phyloP scores from a whole-genome alignment of 23 tunicate species.

The Diplosoma virens region DNA sequence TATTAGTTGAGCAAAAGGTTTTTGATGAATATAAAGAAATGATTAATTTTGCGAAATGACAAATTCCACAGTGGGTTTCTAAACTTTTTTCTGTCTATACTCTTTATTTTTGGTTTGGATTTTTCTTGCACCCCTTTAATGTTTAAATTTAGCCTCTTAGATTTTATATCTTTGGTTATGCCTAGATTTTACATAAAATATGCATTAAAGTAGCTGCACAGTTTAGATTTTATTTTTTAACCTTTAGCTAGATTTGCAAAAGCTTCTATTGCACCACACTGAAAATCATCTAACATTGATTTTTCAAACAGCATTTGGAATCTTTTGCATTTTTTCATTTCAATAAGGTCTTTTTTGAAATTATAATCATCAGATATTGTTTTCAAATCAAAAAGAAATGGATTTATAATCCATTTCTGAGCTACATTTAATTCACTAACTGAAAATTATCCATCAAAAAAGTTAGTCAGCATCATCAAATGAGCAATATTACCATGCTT shows the following conservation, averaged over 20 bases:
- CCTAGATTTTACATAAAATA: neutral
- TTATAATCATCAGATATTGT: neutral
- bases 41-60: no score
- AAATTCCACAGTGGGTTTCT: no score
- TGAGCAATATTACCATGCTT: neutral
- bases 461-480: neutral
- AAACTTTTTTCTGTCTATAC: neutral
- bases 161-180: neutral
- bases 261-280: neutral
- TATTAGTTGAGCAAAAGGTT: no score
- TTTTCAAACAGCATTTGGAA: neutral
- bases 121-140: neutral
- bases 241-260: neutral
- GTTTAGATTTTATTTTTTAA: neutral
- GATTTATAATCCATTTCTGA: neutral
- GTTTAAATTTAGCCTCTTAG: neutral
- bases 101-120: neutral
- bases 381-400: neutral
- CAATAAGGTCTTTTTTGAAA: neutral
- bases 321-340: no score
- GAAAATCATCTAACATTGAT: neutral
- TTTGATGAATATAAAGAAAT: no score
- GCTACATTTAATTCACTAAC: neutral
- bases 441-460: neutral
- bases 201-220: neutral